Conservation (phyloP, 1,140 invertebrate species). For the Cotesia glomerata region DNA sequence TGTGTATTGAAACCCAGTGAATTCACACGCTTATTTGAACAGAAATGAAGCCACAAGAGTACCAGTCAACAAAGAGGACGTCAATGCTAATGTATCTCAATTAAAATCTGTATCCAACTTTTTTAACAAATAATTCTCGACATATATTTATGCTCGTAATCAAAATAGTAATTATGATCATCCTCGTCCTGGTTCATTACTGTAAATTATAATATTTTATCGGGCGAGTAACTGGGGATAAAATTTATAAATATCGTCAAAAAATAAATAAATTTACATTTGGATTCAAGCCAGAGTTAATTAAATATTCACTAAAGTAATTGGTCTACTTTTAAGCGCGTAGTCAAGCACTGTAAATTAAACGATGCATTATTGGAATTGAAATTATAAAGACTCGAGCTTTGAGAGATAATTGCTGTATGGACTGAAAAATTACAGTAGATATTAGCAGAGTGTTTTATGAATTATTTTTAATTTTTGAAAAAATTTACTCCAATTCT, state of each 20-base stretch:
- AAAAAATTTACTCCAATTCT: background rate
- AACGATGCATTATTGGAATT: conserved; percentile 2
- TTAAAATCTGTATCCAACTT: background rate
- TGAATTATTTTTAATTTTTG: background rate
- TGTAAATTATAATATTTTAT: too few relatives aligned
- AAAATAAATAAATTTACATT: background rate
- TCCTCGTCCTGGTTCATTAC: too few relatives aligned
- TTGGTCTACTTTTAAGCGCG: background rate
- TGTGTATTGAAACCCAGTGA: background rate
- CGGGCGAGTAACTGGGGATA: background rate
- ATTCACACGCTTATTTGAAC: background rate
- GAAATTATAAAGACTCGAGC: background rate
- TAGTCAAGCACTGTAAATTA: background rate
- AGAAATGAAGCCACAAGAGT: background rate
- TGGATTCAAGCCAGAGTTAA: background rate
- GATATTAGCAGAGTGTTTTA: background rate
- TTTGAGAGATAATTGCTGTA: background rate
- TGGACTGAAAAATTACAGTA: background rate
- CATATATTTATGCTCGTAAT: too few relatives aligned
- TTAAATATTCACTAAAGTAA: conserved; percentile 1
- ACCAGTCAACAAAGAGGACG: background rate
- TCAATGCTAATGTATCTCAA: background rate
- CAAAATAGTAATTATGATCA: too few relatives aligned
- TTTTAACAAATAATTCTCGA: background rate
- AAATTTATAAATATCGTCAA: background rate